A percentile compares a stretch with the other conserved stretches of the same genome.
phyloP scores from a whole-genome alignment of 2,888 invertebrate species.

The Drosophila diplacantha region DNA sequence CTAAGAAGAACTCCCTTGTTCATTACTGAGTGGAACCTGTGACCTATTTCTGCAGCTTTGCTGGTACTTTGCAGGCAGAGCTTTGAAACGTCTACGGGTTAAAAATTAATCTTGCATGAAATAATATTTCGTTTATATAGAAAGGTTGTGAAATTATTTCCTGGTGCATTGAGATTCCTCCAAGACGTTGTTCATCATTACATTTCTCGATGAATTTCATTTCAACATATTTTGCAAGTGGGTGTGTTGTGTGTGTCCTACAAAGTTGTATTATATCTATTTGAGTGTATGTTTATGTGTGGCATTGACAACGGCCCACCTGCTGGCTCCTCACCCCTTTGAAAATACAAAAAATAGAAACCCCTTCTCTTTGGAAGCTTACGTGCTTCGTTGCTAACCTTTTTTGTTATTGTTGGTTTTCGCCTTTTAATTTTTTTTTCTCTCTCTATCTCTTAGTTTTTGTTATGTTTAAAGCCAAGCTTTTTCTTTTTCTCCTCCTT shows the following conservation, averaged over 20 bases:
- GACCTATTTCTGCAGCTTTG: too few species aligned
- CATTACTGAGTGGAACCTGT: too few species aligned
- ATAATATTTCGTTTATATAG: not conserved
- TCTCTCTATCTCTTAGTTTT: slow-evolving; percentile 10
- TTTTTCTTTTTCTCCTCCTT: slow-evolving; percentile 40
- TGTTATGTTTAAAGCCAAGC: slow-evolving; percentile 52
- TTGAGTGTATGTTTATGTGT: slow-evolving; percentile 17
- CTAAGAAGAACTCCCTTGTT: too few species aligned
- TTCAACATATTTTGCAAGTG: slow-evolving; percentile 9
- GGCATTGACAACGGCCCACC: slow-evolving; percentile 63
- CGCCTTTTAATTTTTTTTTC: slow-evolving; percentile 15
- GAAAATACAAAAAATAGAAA: slow-evolving; percentile 11
- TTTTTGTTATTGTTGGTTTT: slow-evolving; percentile 39
- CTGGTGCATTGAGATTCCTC: slow-evolving; percentile 14
- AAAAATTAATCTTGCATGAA: not conserved
- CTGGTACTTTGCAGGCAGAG: too few species aligned
- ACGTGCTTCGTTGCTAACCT: slow-evolving; percentile 56
- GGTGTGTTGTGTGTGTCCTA: slow-evolving; percentile 35
- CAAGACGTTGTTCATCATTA: slow-evolving; percentile 52
- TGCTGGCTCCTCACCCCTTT: slow-evolving; percentile 3
- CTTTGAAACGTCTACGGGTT: not conserved
- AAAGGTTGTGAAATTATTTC: slow-evolving; percentile 1
- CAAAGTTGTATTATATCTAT: slow-evolving; percentile 27
- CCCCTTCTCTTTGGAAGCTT: slow-evolving; percentile 47
- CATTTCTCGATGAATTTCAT: slow-evolving; percentile 57